Base-by-base conservation (phyloP, 1,140 invertebrate genomes). In the Lepidurus arcticus region DNA sequence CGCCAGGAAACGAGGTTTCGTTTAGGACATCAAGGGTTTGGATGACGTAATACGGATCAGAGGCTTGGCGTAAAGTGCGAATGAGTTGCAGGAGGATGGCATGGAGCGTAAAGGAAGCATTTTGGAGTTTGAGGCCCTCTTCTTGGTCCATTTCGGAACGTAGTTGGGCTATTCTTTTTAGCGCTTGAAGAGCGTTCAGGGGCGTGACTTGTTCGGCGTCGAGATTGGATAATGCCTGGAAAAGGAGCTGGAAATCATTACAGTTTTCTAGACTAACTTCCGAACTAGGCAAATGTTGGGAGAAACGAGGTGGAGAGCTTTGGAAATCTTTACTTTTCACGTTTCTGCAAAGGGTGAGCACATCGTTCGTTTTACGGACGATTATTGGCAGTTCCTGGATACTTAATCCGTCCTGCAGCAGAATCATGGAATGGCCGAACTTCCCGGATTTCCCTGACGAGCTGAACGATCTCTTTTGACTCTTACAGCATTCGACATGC, bases 301-400 rank as follows among this genome's bases (percentile, higher is more conserved):
- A 34, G n/a, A 76, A 79, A 78, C 44, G 7, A 44, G 26, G 34
- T 42, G 10, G n/a, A 7, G 11, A 76, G 21, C 53, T 65, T 76
- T 78, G n/a, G 16, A 16, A 73, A 42, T 73, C 42, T 73, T 73
- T 80, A 13, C 42, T 73, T 26, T 73, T 16, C 73, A 75, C 44
- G 4, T 78, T 42, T 73, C 79, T 42, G 83, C 76, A 44, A 83
- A 42, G n/a, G 34, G 76, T 65, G 16, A 34, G n/a, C 76, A 78
- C 34, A n/a, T 80, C 81, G 53, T 81, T 83, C 43, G 89, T 84
- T 82, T 87, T 89, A 80, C 89, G 86, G 11, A 92, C 87, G 75
- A 92, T 87, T 7, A 91, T 83, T 2, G 91, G 91, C 65, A 92
- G 84, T 83, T 93, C 91, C 80, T 90, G 88, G 47, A 93, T 89